Evolutionary conservation across 1,140 invertebrate genomes (phyloP), one percentile per base, ranked within the genome.

Genomic region (Tachypleus tridentatus): DNA sequence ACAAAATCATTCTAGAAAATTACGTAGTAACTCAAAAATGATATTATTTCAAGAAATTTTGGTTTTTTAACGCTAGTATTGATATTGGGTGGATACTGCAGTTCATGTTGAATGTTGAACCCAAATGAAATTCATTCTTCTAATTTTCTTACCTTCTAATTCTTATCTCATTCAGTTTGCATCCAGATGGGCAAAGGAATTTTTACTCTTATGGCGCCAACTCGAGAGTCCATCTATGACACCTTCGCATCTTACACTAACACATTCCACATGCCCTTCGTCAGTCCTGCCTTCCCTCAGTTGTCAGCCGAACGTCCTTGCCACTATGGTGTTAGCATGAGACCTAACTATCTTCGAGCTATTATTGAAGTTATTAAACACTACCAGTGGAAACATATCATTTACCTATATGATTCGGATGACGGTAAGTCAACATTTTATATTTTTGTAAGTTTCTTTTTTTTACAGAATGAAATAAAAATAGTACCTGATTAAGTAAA

Each of bases 241-340:
- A 97, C 92, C 48, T 83, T 97, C 57, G 91, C 95, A 74, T 95
- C 92, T 3, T 96, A 95, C 78, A 89, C 89, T 72, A 95, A 96
- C 76, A 94, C 92, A 5, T 97, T 96, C 77, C 88, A 70, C 57
- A 91, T 97, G 86, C 93, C 93, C 7, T 94, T 95, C 74, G 85
- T 97, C 56, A 94, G 89, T 50, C 91, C 91, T 8, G 91, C 88
- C 87, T 93, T 93, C 77, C 89, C 91, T 0, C 89, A 93, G 79
- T 91, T 93, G 82, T 87, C 61, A 87, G 88, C 29, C 89, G 89
- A 3, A 87, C 88, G 56, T 84, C 87, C 70, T 80, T 89, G 72
- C 88, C 50, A 93, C 78, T 91, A 88, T 75, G 91, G 91, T 58
- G 87, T 93, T 71, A 92, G 89, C 74, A 89, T 97, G 87, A 80